A percentile compares a stretch with the other conserved stretches of the same genome.
These are phyloP conservation scores for Charadrius vociferus DNA, from an alignment of 2,113 vertebrate species.

Conservation along the genomic window DNA sequence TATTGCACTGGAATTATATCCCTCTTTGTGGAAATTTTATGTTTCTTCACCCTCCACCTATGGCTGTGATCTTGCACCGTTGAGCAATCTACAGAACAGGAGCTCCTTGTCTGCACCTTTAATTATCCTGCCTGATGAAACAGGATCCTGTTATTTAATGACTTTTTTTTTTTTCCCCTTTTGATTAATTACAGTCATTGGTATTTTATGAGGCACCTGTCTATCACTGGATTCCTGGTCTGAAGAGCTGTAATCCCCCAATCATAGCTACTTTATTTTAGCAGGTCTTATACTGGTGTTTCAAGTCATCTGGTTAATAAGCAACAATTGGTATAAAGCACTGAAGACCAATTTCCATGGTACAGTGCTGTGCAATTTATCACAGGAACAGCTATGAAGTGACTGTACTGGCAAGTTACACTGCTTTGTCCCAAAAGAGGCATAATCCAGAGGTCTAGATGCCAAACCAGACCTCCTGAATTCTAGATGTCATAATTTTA, in stretches of 20 bases:
- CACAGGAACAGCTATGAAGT: background rate
- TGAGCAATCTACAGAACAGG: background rate
- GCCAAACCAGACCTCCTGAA: background rate
- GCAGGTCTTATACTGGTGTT: background rate
- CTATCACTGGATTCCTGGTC: background rate
- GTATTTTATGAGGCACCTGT: background rate
- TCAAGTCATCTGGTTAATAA: background rate
- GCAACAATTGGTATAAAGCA: background rate
- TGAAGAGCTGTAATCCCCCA: background rate
- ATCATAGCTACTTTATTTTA: background rate
- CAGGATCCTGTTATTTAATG: background rate
- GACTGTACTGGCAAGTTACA: background rate
- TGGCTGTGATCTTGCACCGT: background rate
- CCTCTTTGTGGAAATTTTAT: background rate
- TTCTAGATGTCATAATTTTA: background rate
- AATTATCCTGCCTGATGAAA: background rate
- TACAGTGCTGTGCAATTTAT: background rate
- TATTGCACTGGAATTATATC: background rate
- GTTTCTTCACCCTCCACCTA: background rate
- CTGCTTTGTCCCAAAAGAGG: background rate
- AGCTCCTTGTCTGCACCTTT: background rate
- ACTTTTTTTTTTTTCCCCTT: fast-evolving
- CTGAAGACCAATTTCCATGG: background rate
- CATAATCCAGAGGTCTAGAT: background rate
- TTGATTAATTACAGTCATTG: background rate